Base-by-base conservation (phyloP, 2,113 vertebrate genomes). In the Phycodurus eques region DNA sequence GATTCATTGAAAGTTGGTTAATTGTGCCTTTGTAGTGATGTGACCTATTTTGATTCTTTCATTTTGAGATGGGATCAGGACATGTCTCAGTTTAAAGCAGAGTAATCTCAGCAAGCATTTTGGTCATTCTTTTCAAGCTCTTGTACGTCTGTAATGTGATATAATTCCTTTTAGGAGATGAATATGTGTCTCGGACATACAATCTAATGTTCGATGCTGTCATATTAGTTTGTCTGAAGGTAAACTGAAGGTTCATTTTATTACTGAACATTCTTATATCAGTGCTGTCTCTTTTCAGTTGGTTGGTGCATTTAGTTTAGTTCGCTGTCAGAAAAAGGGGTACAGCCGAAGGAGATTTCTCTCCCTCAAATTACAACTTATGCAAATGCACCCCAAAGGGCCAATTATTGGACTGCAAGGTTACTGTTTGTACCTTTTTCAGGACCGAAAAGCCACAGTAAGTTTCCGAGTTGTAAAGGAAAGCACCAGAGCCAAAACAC, bases 121-220 rank as follows among this genome's bases (percentile, higher is more conserved):
- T 14, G 20, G 4, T 46, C 42, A 47, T 66, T 66, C 63, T 27
- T 66, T 46, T 42, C 42, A 27, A 27, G 13, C n/a, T 15, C 43
- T 22, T 17, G 33, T 8, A 62, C 17, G 43, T 64, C 62, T 22
- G 39, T 66, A 66, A 66, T 66, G 64, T 22, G 43, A 66, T 66
- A 47, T 46, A 66, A 47, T 66, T 49, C 64, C 64, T 66, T 66
- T 66, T 66, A 47, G 64, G 13, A 66, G 64, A 66, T 66, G 64
- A 66, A 47, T 31, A n/a, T 47, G 2, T 7, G 22, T 31, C 64
- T 66, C n/a, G 14, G 43, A 31, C 22, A 66, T 15, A 31, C 44
- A 47, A 47, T 66, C 43, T 46, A 15, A 47, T 47, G 44, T 47
- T 17, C 14, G 5, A 31, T 47, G 14, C 43, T 47, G 43, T 13